Conservation (phyloP, 64 coral and sea anemone species). For the Montipora efflorescens region DNA sequence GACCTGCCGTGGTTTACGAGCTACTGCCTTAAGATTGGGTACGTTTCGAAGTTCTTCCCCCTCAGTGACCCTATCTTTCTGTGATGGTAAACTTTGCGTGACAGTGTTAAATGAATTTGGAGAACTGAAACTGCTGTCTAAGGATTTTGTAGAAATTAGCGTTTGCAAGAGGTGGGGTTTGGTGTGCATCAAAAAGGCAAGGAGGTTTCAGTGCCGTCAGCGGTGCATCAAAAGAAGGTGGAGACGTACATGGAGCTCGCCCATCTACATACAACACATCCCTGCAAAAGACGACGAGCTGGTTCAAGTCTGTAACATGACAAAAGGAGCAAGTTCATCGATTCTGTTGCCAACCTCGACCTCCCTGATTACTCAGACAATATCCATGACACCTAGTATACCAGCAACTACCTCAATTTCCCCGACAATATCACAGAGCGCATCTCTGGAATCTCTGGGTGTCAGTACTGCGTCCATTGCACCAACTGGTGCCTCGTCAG, state of each 20-base stretch:
- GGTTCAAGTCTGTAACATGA: neutral
- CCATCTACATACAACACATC: no score
- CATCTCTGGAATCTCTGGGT: no score
- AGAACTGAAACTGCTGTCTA: neutral
- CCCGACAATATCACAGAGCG: neutral
- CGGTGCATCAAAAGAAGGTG: neutral
- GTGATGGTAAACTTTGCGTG: neutral
- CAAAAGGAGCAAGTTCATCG: neutral
- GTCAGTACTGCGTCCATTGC: neutral
- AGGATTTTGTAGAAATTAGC: rapidly evolving
- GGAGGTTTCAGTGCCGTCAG: neutral
- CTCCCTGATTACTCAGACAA: neutral
- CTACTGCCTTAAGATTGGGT: no score
- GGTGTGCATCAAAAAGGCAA: neutral
- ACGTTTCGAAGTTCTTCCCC: neutral
- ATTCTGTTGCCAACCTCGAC: neutral
- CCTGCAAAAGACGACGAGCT: neutral
- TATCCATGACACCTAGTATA: neutral
- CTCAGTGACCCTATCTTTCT: neutral
- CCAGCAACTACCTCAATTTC: neutral
- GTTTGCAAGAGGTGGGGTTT: neutral
- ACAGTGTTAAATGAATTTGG: neutral
- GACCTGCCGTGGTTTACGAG: no score
- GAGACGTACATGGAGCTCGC: no score
- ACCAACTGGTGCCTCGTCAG: neutral